Conservation (phyloP, 1,140 invertebrate genomes). For the Choristoneura fumiferana region DNA sequence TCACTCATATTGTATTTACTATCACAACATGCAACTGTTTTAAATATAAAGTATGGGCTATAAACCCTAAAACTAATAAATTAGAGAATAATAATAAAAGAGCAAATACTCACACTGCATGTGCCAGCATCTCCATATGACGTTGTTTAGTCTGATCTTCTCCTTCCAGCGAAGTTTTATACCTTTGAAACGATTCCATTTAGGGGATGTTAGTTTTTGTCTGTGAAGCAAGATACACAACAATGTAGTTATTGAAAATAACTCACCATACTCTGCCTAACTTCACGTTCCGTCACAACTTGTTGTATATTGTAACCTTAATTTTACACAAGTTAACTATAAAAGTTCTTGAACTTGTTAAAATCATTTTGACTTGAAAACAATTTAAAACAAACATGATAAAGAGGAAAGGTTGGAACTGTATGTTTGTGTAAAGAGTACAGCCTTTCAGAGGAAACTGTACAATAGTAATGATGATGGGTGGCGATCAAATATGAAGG, state of each 20-base stretch:
- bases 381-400: slow-evolving; percentile 39
- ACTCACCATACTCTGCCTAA: slow-evolving; percentile 56
- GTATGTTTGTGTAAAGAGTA: slow-evolving; percentile 40
- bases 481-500: slow-evolving; percentile 44
- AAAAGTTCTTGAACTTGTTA: slow-evolving; percentile 52
- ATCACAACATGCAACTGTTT: too few species aligned
- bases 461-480: slow-evolving; percentile 43
- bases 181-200: slow-evolving; percentile 99
- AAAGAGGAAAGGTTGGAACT: slow-evolving; percentile 28
- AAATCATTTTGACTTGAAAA: slow-evolving; percentile 50
- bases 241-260: slow-evolving; percentile 24
- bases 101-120: slow-evolving; percentile 95
- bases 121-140: slow-evolving; percentile 99
- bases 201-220: slow-evolving; percentile 98
- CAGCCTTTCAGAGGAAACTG: slow-evolving; percentile 45
- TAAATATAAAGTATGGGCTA: too few species aligned
- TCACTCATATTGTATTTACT: too few species aligned
- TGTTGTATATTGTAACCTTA: slow-evolving; percentile 46
- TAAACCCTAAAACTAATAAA: too few species aligned
- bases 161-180: slow-evolving; percentile 98
- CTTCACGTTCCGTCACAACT: slow-evolving; percentile 48
- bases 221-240: slow-evolving; percentile 80
- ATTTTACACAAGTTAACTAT: slow-evolving; percentile 50
- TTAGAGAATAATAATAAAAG: slow-evolving; percentile 5
- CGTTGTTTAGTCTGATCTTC: slow-evolving; percentile 99